Base-by-base conservation (phyloP, 2,113 vertebrate genomes). In the Callionymus lyra region DNA sequence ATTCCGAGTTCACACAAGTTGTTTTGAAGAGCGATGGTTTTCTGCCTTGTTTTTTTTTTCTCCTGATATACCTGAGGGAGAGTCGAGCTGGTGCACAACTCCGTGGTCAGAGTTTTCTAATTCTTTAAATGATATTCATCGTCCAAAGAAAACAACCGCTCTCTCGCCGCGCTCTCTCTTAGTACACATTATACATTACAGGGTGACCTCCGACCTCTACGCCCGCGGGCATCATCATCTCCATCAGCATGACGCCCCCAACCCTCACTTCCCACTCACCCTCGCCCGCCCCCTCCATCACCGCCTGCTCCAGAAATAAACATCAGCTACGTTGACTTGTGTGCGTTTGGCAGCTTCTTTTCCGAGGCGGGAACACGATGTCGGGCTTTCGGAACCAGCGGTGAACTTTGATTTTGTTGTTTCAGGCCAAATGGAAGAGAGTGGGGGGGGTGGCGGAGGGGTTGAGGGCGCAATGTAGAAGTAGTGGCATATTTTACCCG, bases 351-450 rank as follows among this genome's bases (percentile, higher is more conserved):
- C 6, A 12, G 10, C 38, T 31, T 9, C 65, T 58, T 17, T 2
- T 72, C 34, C 41, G 17, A 14, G 11, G 17, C 44, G n/a, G 9
- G 34, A 19, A 33, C 53, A 6, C 1, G 14, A 6, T 17, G 53
- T 46, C 38, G 6, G 40, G 2, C 1, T 32, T 8, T n/a, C n/a
- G 12, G 51, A 44, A 58, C 39, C 38, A 38, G 11, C 14, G 31
- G 15, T 69, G 69, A 70, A 67, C 63, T 70, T 45, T 72, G 63
- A 73, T 71, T 74, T 51, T 27, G 40, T 40, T 27, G 47, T 55
- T 47, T 52, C 34, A 8, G 14, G 19, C 43, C 16, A 21, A 37
- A 53, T 14, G 6, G 6, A 9, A 19, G 16, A 33, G 34, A 13
- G 2, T 1, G 6, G 34, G 31, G 6, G 13, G 16, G 46, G 19